A percentile compares a stretch with the other conserved stretches of the same genome.
Evolutionary conservation across 2,113 vertebrate genomes (phyloP).

Genomic region (Cephalopholis sonnerati): DNA sequence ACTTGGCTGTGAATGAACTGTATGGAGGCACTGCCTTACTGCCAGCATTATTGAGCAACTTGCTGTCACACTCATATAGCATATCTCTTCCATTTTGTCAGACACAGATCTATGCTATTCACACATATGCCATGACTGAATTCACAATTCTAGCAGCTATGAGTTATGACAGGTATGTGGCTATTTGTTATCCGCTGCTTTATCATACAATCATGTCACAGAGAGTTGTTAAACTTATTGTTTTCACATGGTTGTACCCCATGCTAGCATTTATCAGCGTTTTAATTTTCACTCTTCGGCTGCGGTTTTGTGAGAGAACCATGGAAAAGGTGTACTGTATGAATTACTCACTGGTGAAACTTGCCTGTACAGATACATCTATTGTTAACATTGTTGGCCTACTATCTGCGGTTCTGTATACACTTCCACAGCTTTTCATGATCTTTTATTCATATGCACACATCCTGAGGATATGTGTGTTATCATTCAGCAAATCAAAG

Average conservation of each 20-base stretch:
- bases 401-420: conserved; percentile 18
- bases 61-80: conserved; percentile 48
- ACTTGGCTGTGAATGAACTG: conserved; percentile 71
- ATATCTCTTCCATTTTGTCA: conserved; percentile 61
- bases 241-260: conserved; percentile 66
- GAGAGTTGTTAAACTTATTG: conserved; percentile 54
- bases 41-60: conserved; percentile 55
- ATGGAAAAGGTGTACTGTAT: conserved; percentile 65
- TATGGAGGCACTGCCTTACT: conserved; percentile 67
- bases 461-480: conserved; percentile 69
- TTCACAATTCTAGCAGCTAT: conserved; percentile 74
- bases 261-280: conserved; percentile 53
- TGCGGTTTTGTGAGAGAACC: conserved; percentile 59
- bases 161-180: conserved; percentile 77
- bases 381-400: conserved; percentile 57
- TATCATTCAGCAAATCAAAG: conserved; percentile 55
- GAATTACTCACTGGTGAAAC: conserved; percentile 68
- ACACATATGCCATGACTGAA: conserved; percentile 68
- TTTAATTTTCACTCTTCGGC: conserved; percentile 57
- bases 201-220: conserved; percentile 72
- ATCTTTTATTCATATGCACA: conserved; percentile 73
- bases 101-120: conserved; percentile 67
- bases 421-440: conserved; percentile 62
- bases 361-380: conserved; percentile 64
- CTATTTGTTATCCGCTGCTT: conserved; percentile 72